These are phyloP conservation scores for Dolomedes plantarius DNA, from an alignment of 2,888 invertebrate species.

Conservation along the genomic window DNA sequence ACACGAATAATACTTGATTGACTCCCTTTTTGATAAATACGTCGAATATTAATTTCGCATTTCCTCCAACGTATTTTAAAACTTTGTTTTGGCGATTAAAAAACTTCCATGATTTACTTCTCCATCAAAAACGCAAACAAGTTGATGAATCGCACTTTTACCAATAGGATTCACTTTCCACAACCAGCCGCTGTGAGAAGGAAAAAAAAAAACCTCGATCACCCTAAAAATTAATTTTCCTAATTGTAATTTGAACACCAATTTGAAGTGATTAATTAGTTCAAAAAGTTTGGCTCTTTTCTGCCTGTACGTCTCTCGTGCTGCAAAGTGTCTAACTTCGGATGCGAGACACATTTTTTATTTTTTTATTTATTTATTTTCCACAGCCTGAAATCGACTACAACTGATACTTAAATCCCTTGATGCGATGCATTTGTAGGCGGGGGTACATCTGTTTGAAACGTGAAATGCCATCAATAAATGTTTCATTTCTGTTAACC, in stretches of 20 bases:
- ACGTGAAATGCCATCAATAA: constrained; percentile 49
- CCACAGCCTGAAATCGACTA: too few relatives aligned
- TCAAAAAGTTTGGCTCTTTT: constrained; percentile 1
- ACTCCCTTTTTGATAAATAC: not conserved
- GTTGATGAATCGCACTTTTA: not conserved
- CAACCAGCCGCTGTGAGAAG: too few relatives aligned
- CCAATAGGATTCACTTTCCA: too few relatives aligned
- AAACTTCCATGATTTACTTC: not conserved
- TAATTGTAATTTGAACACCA: constrained; percentile 12
- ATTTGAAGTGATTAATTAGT: constrained; percentile 4
- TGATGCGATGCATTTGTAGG: not conserved
- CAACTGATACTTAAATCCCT: constrained; percentile 33
- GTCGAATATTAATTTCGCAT: not conserved
- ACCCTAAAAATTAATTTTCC: constrained; percentile 6
- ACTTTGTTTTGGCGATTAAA: not conserved
- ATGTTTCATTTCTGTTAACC: constrained; percentile 51
- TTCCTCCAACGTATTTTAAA: not conserved
- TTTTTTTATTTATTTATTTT: too few relatives aligned
- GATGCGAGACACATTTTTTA: too few relatives aligned
- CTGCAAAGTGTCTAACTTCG: not conserved
- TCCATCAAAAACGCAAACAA: not conserved
- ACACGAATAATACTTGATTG: too few relatives aligned
- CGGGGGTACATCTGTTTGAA: constrained; percentile 13
- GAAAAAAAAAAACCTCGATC: not conserved
- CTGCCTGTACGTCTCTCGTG: not conserved